Conservation (phyloP, 1,140 invertebrate genomes). For the Pogonognathellus flavescens region DNA sequence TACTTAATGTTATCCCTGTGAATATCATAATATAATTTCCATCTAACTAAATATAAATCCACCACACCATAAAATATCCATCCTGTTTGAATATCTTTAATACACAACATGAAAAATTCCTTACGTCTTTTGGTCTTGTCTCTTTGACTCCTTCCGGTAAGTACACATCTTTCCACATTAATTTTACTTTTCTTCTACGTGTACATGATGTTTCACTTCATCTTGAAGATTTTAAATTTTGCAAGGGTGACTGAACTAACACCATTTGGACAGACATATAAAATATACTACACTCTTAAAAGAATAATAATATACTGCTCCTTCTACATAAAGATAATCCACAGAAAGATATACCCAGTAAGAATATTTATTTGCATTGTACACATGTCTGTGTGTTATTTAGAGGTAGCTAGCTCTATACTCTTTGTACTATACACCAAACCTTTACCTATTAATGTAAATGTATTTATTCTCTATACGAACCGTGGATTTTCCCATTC, state of each 20-base stretch:
- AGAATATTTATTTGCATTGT: too few relatives aligned
- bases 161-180: constrained; percentile 11
- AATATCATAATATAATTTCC: background rate
- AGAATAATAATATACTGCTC: background rate
- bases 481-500: constrained; percentile 13
- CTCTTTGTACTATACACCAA: too few relatives aligned
- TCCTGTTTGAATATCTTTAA: too few relatives aligned
- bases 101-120: constrained; percentile 10
- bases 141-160: constrained; percentile 25
- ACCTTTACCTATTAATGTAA: background rate
- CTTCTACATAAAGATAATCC: background rate
- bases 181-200: background rate
- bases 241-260: too few relatives aligned
- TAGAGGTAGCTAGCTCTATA: too few relatives aligned
- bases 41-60: too few relatives aligned
- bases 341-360: too few relatives aligned
- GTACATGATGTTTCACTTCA: too few relatives aligned
- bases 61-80: too few relatives aligned
- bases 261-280: too few relatives aligned
- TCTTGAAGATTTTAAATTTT: too few relatives aligned
- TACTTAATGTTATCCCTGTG: background rate
- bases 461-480: background rate
- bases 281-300: background rate
- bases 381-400: too few relatives aligned
- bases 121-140: constrained; percentile 25